Evolutionary conservation across 1,140 invertebrate species (phyloP), one percentile per base, ranked within the genome.

Genomic region (Drosophila miranda): DNA sequence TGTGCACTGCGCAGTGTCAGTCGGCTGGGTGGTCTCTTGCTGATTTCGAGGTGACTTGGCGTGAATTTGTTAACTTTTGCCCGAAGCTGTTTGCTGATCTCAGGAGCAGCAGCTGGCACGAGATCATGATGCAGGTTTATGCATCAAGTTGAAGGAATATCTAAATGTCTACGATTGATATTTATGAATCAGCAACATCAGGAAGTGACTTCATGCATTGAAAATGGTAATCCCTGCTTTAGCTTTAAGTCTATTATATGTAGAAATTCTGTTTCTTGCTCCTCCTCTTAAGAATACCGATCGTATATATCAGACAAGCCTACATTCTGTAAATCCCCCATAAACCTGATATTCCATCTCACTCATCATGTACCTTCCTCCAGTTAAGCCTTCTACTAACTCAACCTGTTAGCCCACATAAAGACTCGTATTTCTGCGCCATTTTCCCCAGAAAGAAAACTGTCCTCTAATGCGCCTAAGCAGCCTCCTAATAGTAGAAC

Each of bases 41-140:
- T 87, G 82, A 86, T 86, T 87, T 82, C 71, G 59, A 87, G 75
- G 80, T 90, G 88, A 84, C 83, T 84, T 84, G 83, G 88, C 88
- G 88, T 90, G 83, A 90, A 90, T 88, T 90, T 90, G 88, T 90
- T 75, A 90, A 88, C 78, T 89, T 89, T 76, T 77, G 68, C 72
- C 81, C 46, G 46, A 28, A 50, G 55, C 56, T 55, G 26, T 83
- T 51, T 61, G 49, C 51, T 53, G 58, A 26, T 26, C 34, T 0
- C 1, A 3, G 2, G 3, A 64, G 9, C 43, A 48, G 26, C 13
- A 23, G 56, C 14, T 44, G 6, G 7, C 30, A 11, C 2, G 41
- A 14, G 6, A 42, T 2, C n/a, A 3, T 6, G 3, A 28, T 14
- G 3, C 19, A 4, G 13, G 6, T 4, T 45, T 16, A 3, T 50